A percentile compares a stretch with the other conserved stretches of the same genome.
Conservation (phyloP, 2,797 vertebrate species). For the Pteronotus mesoamericanus region DNA sequence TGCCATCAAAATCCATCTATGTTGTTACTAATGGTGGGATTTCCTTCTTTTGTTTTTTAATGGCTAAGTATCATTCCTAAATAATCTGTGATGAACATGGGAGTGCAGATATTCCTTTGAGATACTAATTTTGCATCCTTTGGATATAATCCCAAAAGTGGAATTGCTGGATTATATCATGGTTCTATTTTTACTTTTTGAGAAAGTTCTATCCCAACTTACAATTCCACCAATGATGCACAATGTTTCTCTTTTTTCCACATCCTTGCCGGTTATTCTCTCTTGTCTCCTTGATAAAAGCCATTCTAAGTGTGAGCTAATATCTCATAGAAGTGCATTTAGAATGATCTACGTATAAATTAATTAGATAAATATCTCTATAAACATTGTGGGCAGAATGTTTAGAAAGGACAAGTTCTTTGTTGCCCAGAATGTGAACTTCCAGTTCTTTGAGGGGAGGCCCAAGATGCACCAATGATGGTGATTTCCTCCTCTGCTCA, state of each 20-base stretch:
- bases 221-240: not conserved
- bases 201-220: not conserved
- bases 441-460: not conserved
- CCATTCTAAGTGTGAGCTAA: not conserved
- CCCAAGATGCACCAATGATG: not conserved
- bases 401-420: not conserved
- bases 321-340: not conserved
- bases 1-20: not conserved
- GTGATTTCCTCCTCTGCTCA: not conserved
- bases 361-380: not conserved
- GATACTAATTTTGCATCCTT: not conserved
- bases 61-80: not conserved
- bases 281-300: not conserved
- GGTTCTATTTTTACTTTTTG: not conserved
- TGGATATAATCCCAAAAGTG: not conserved
- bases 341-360: not conserved
- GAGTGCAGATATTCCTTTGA: not conserved
- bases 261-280: not conserved
- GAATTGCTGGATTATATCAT: not conserved
- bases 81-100: not conserved
- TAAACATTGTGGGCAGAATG: not conserved
- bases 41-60: not conserved
- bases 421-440: not conserved
- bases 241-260: not conserved
- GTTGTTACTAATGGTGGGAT: not conserved